These are phyloP conservation scores for Plumapathes pennacea DNA, from an alignment of 92 coral and sea anemone genomes.

Conservation along the genomic window DNA sequence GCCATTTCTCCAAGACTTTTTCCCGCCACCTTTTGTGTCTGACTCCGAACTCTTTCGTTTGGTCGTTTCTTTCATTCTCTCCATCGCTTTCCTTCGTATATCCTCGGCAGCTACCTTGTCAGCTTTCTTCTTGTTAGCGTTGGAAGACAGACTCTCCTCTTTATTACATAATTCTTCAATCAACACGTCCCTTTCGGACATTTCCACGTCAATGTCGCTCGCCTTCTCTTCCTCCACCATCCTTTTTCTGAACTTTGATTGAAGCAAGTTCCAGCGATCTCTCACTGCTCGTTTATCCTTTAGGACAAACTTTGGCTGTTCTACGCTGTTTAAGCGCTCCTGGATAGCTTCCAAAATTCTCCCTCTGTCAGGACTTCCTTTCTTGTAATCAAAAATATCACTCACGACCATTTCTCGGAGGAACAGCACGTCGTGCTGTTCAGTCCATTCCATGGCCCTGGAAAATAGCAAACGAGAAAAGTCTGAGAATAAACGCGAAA, in stretches of 20 bases:
- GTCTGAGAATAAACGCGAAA: constrained; percentile 31
- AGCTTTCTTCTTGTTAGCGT: constrained; percentile 30
- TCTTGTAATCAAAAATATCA: constrained; percentile 38
- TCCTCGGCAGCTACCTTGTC: constrained; percentile 54
- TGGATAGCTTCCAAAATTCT: constrained; percentile 32
- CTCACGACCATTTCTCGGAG: constrained; percentile 43
- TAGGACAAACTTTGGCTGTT: constrained; percentile 34
- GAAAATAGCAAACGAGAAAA: constrained; percentile 30
- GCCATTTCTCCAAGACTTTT: constrained; percentile 28
- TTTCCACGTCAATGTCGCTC: constrained; percentile 54
- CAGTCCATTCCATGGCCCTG: constrained; percentile 55
- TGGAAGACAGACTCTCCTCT: constrained; percentile 31
- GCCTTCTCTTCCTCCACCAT: constrained; percentile 52
- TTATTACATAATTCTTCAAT: constrained; percentile 46
- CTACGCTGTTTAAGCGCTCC: constrained; percentile 29
- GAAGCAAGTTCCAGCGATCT: constrained; percentile 48
- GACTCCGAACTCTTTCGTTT: constrained; percentile 14
- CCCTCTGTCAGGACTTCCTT: constrained; percentile 61
- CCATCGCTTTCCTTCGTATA: constrained; percentile 51
- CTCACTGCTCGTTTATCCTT: constrained; percentile 53
- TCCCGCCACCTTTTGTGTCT: constrained; percentile 21
- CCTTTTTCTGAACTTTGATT: constrained; percentile 39
- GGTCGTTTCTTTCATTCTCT: constrained; percentile 49
- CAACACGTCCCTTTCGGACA: constrained; percentile 52
- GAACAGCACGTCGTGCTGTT: constrained; percentile 35